Conservation (phyloP, 2,797 vertebrate species). For the Pterois miles region DNA sequence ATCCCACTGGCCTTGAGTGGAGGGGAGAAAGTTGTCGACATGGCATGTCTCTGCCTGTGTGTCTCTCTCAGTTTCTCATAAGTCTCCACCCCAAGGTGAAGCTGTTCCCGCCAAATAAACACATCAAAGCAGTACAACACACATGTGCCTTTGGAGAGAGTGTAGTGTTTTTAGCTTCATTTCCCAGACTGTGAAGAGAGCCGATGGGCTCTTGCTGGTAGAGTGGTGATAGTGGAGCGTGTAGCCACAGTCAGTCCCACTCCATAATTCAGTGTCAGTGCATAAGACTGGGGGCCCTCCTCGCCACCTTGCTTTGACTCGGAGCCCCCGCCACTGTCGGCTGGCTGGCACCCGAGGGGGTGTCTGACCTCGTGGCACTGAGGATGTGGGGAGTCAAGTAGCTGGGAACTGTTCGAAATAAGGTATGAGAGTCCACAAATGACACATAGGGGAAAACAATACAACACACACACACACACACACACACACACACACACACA, state of each 20-base stretch:
- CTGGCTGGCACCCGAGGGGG: slow-evolving; percentile 47
- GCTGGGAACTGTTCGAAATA: slow-evolving; percentile 33
- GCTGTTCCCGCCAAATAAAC: slow-evolving; percentile 11
- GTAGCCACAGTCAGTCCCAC: slow-evolving; percentile 34
- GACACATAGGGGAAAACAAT: neutral
- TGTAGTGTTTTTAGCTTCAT: slow-evolving; percentile 20
- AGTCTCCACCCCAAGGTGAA: slow-evolving; percentile 43
- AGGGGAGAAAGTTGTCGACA: slow-evolving; percentile 60
- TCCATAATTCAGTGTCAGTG: slow-evolving; percentile 62
- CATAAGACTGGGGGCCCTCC: slow-evolving; percentile 13
- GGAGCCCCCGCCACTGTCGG: slow-evolving; percentile 1
- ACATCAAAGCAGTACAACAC: slow-evolving; percentile 63
- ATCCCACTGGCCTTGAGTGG: slow-evolving; percentile 32
- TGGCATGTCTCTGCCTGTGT: slow-evolving; percentile 32
- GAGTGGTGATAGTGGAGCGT: slow-evolving; percentile 47
- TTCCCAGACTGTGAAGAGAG: slow-evolving; percentile 28
- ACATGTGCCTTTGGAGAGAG: slow-evolving; percentile 54
- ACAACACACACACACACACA: neutral
- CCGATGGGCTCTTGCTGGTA: slow-evolving; percentile 38
- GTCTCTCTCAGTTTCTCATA: slow-evolving; percentile 16
- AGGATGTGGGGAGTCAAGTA: slow-evolving; percentile 51
- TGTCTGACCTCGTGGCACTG: slow-evolving; percentile 40
- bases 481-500: neutral
- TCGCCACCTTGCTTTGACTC: slow-evolving; percentile 53
- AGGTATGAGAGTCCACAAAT: slow-evolving; percentile 12